Base-by-base conservation (phyloP, 2,888 invertebrate species). In the Drosophila maculinotata region DNA sequence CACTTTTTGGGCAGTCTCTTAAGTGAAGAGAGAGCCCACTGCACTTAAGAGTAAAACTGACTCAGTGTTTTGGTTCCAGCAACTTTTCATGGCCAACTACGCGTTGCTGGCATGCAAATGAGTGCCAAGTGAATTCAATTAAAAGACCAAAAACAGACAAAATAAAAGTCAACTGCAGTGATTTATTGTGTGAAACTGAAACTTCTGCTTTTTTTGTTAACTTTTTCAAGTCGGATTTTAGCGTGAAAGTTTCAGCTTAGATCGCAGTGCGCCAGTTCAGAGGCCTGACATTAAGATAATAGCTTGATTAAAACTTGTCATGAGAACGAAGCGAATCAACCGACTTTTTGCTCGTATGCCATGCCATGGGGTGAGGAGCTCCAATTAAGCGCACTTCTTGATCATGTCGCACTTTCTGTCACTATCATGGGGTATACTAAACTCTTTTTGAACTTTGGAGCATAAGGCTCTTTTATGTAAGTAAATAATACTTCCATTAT, bases 301-400 rank as follows among this genome's bases (percentile, higher is more conserved):
- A 63, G 72, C 87, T 81, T 81, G 87, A 87, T 87, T 87, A 85
- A 87, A 85, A 76, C 52, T 85, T 87, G 87, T 87, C 81, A 82
- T 86, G 80, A 70, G 84, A 87, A 84, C 63, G 49, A 49, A 60
- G 69, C 41, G 35, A 20, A 30, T 30, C 26, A 39, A 47, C 36
- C 65, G 44, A 52, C 41, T 44, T 28, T 57, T 39, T 49, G 10
- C 36, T 39, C 25, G 31, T 20, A 23, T 33, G 25, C 30, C 51
- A 38, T 45, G 59, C 39, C 59, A 64, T 36, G 41, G 38, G 57
- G 20, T 20, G 4, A 30, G 9, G 30, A 80, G 78, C 67, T 64
- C 67, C 79, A 80, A 86, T 80, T 80, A 80, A 86, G 80, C 70
- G 63, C 52, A 57, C 48, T 66, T 41, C 49, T 48, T 44, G 64